Evolutionary conservation across 2,113 vertebrate species (phyloP), one percentile per base, ranked within the genome.

Genomic region (Pyxicephalus adspersus): DNA sequence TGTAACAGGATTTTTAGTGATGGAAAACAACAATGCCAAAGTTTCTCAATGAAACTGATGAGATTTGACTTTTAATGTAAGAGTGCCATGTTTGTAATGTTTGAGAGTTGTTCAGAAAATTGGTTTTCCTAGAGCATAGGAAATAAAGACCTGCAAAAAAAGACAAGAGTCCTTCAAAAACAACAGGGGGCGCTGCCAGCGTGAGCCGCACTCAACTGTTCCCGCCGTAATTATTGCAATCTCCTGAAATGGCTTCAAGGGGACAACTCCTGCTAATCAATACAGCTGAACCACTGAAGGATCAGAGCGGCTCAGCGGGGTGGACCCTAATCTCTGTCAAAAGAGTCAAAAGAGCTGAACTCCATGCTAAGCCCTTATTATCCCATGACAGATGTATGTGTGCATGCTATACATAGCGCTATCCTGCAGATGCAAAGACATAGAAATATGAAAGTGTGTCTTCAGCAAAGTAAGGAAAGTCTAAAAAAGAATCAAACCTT

Each of bases 201-300:
- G 17, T 15, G 20, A 55, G 7, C 18, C 34, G 7, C 15, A 71
- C 26, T 0, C 23, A 19, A 2, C 23, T 15, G 1, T 31, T 83
- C 77, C 52, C 23, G 52, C 50, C 25, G 76, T 67, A 78, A 78
- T 65, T 78, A 78, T 55, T 67, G 63, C 76, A 57, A 55, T 78
- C 76, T 78, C 26, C 51, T 20, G 52, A 31, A 78, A 58, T 58
- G 54, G 51, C 9, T 26, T 66, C 5, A 26, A 66, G 28, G 64
- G 74, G 63, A 63, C 3, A 38, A 29, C 64, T 76, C 61, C 25
- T 29, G n/a, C 64, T 65, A 66, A 66, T 78, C 76, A 66, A 78
- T 67, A 78, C 20, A 45, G 61, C 63, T 20, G 13, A 65, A 15
- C 76, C 8, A 67, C 19, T 34, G 51, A 54, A 29, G 75, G 22